phyloP scores from a whole-genome alignment of 2,113 vertebrate species.

The Corvus hawaiiensis region DNA sequence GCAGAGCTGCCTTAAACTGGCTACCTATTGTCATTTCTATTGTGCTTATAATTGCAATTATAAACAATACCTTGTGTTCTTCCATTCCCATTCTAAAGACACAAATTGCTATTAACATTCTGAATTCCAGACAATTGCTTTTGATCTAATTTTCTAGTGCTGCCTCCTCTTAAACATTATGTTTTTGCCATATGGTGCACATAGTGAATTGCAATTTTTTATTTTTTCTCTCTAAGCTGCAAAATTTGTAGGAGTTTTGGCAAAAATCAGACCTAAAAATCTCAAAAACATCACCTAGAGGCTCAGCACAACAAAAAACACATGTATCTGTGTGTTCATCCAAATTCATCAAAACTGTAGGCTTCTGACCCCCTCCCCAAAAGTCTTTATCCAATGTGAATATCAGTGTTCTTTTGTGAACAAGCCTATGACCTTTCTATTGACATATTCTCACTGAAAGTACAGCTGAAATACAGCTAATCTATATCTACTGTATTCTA shows the following conservation, averaged over 20 bases:
- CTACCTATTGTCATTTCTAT: slow-evolving; percentile 14
- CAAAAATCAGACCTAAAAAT: not conserved
- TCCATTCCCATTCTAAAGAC: not conserved
- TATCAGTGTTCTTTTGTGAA: not conserved
- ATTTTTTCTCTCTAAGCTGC: not conserved
- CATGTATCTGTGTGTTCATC: not conserved
- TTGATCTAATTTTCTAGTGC: not conserved
- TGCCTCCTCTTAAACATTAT: not conserved
- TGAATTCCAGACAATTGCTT: not conserved
- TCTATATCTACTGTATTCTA: not conserved
- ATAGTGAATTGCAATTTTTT: not conserved
- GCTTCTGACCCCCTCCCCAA: not conserved
- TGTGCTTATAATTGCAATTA: slow-evolving; percentile 8
- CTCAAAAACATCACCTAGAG: not conserved
- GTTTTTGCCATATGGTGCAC: not conserved
- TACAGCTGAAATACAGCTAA: not conserved
- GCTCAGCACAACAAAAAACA: not conserved
- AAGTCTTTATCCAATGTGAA: not conserved
- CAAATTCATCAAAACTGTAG: not conserved
- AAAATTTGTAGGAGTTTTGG: not conserved
- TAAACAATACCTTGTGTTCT: slow-evolving; percentile 5
- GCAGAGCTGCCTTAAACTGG: not conserved
- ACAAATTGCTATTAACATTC: not conserved
- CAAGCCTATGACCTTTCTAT: not conserved
- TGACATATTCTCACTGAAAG: not conserved